A percentile compares a stretch with the other conserved stretches of the same genome.
Evolutionary conservation across 1,140 invertebrate species (phyloP).

Genomic region (Polypedilum pembai): DNA sequence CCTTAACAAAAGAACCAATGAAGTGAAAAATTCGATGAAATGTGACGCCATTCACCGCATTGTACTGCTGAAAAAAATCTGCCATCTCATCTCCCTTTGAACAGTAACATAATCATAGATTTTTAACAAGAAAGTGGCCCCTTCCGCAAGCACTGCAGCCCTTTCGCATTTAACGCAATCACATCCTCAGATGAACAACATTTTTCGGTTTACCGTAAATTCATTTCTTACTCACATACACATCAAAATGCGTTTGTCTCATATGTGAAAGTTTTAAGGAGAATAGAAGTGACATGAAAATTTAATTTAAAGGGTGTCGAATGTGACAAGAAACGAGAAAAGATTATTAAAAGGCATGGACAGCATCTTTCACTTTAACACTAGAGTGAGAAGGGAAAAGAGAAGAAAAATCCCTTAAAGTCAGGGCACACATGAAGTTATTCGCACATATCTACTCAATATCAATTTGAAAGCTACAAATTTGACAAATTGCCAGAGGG

Average conservation of each 20-base stretch:
- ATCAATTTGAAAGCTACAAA: slow-evolving; percentile 25
- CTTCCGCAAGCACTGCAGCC: background rate
- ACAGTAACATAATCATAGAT: background rate
- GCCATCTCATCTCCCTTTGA: background rate
- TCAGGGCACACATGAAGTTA: background rate
- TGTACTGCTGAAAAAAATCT: background rate
- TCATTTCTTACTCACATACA: background rate
- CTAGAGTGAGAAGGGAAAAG: background rate
- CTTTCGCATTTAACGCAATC: slow-evolving; percentile 8
- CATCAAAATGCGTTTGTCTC: background rate
- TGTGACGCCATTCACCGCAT: slow-evolving; percentile 26
- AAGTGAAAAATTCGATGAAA: slow-evolving; percentile 26
- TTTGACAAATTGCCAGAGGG: slow-evolving; percentile 24
- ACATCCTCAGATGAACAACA: slow-evolving; percentile 24
- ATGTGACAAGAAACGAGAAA: background rate
- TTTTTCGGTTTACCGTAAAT: slow-evolving; percentile 24
- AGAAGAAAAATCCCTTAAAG: background rate
- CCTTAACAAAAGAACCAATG: slow-evolving; percentile 25
- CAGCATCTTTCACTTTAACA: background rate
- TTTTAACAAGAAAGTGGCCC: no score
- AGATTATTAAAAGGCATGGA: background rate
- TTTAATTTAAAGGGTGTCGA: slow-evolving; percentile 28
- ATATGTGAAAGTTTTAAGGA: slow-evolving; percentile 6
- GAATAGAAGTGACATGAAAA: background rate
- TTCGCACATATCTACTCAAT: background rate